These are phyloP conservation scores for Sus cebifrons DNA, from an alignment of 2,797 vertebrate species.

Conservation along the genomic window DNA sequence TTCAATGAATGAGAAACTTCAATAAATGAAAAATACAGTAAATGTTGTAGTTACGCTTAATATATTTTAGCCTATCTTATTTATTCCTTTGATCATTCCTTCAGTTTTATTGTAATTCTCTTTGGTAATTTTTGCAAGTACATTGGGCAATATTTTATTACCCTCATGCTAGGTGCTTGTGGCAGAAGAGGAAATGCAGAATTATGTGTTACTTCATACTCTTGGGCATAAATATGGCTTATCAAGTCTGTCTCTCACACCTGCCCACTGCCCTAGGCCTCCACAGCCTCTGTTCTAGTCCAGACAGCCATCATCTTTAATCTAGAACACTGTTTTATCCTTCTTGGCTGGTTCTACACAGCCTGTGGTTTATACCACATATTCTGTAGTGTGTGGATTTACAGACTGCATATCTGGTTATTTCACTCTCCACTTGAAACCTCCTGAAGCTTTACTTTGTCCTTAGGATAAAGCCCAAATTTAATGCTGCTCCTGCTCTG, in stretches of 20 bases:
- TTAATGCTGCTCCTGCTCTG: background rate
- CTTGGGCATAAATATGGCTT: background rate
- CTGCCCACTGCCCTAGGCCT: background rate
- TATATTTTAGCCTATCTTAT: constrained; percentile 5
- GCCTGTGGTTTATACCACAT: background rate
- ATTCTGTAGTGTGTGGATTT: background rate
- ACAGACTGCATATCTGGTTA: background rate
- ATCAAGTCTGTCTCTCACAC: background rate
- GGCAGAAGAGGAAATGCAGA: background rate
- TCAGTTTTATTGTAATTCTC: background rate
- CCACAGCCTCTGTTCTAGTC: background rate
- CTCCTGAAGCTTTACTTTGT: background rate
- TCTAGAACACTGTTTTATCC: background rate
- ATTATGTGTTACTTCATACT: background rate
- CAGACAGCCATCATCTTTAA: background rate
- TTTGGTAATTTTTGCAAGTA: background rate
- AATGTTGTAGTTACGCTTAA: background rate
- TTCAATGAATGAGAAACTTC: constrained; percentile 5
- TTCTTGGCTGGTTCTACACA: background rate
- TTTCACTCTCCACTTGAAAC: background rate
- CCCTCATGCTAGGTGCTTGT: background rate
- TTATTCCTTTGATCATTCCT: background rate
- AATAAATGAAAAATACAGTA: background rate
- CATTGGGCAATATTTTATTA: background rate
- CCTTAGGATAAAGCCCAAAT: background rate